Percentiles rank a stretch among this genome's conserved stretches.
Evolutionary conservation across 2,888 invertebrate genomes (phyloP).

Genomic region (Clunio marinus): DNA sequence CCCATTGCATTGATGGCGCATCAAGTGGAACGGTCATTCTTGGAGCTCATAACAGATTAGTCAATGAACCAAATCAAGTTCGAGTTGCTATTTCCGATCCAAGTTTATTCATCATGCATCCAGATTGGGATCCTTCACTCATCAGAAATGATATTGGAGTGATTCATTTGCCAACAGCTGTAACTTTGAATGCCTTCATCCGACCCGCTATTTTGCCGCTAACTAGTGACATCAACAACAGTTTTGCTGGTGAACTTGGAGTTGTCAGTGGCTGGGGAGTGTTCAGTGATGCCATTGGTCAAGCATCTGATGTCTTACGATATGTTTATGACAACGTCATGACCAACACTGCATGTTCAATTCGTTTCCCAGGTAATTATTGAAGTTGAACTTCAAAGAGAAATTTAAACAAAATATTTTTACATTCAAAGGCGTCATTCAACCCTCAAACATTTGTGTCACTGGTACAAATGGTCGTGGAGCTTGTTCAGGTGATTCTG

Average conservation of each 20-base stretch:
- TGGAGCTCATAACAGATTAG: background rate
- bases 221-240: background rate
- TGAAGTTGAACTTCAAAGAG: too few species aligned
- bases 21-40: conserved; percentile 12
- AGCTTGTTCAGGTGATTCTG: conserved; percentile 27
- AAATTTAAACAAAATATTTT: background rate
- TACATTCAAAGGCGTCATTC: conserved; percentile 16
- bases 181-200: background rate
- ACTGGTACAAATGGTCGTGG: conserved; percentile 11
- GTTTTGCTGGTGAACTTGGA: background rate
- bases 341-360: background rate
- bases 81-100: conserved; percentile 25
- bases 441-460: conserved; percentile 20
- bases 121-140: conserved; percentile 11
- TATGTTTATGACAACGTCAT: conserved; percentile 12
- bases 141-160: conserved; percentile 37
- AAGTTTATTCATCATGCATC: background rate
- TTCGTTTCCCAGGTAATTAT: conserved; percentile 21
- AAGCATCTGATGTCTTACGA: conserved; percentile 11
- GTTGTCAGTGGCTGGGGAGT: conserved; percentile 26
- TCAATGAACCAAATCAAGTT: background rate
- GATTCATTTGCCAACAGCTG: background rate
- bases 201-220: background rate
- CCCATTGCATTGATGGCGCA: conserved; percentile 24
- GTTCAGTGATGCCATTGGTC: background rate